Evolutionary conservation across 1,140 invertebrate species (phyloP), one percentile per base, ranked within the genome.

Genomic region (Phortica variegata): DNA sequence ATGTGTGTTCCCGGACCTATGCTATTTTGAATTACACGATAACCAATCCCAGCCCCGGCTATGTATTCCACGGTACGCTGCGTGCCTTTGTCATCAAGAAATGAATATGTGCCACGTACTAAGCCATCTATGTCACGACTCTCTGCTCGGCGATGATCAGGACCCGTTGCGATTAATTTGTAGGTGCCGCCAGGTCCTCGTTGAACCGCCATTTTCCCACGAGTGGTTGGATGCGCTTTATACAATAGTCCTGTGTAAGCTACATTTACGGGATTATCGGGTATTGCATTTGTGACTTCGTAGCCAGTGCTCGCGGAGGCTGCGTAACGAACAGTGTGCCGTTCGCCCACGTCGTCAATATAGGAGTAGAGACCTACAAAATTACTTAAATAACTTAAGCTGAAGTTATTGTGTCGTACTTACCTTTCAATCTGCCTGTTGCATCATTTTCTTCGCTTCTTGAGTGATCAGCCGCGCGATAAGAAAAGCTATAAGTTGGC

Each of bases 21-120:
- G 5, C 58, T 56, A 45, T 69, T 71, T 15, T 71, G 52, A 15
- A 87, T 77, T 3, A 88, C 82, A 8, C 84, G 79, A 54, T 87
- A 88, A n/a, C 86, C 86, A 21, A 86, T 88, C 23, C 84, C 83
- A 0, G 86, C 85, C 2, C 86, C 86, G 2, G 86, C 86, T 49
- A 87, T 86, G 60, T 88, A 88, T 61, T 87, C 81, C 2, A 87
- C 85, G 0, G 85, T 84, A 41, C 82, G 80, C 76, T 87, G 85
- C 16, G 85, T 80, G 2, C 85, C 85, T 78, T 87, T 86, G 58
- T 87, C 85, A 60, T 87, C 87, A 12, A 87, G 69, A 62, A 86
- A 89, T 4, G 85, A 86, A 72, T 88, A 89, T 0, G 85, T 87
- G 23, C 87, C 87, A 43, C 84, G 73, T 0, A 87, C 84, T 48